Percentiles rank a stretch among this genome's conserved stretches.
Conservation (phyloP, 2,888 invertebrate genomes). For the Lochmaea crataegi region DNA sequence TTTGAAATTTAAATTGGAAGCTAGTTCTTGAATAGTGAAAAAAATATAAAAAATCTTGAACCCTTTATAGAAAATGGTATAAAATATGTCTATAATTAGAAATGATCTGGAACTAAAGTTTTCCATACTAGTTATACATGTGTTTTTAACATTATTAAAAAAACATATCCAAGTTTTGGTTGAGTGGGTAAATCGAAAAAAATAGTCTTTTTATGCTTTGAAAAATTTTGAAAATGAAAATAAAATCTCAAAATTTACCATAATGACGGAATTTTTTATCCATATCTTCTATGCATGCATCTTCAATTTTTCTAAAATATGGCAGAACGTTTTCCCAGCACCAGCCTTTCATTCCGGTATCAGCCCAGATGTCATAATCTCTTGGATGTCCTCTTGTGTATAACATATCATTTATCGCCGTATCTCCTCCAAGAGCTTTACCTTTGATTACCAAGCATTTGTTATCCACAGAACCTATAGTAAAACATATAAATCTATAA, state of each 20-base stretch:
- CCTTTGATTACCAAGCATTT: slow-evolving; percentile 65
- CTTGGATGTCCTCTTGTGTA: slow-evolving; percentile 77
- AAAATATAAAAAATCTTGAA: no score
- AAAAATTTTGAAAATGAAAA: background rate
- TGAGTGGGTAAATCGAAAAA: no score
- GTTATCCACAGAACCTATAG: slow-evolving; percentile 52
- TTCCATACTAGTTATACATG: no score
- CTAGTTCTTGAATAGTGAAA: no score
- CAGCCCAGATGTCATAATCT: slow-evolving; percentile 84
- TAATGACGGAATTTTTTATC: slow-evolving; percentile 69
- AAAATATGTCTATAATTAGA: no score
- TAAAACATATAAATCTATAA: slow-evolving; percentile 8
- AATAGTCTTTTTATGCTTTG: no score
- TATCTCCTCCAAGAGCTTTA: slow-evolving; percentile 85
- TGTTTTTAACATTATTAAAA: no score
- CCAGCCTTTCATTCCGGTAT: slow-evolving; percentile 79
- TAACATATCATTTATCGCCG: slow-evolving; percentile 84
- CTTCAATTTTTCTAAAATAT: slow-evolving; percentile 84
- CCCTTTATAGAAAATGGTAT: no score
- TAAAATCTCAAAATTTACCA: slow-evolving; percentile 28
- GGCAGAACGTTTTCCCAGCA: slow-evolving; percentile 77
- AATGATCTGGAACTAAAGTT: no score
- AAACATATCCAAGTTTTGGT: no score
- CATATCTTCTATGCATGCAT: slow-evolving; percentile 69
- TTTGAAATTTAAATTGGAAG: no score